phyloP scores from a whole-genome alignment of 1,140 invertebrate genomes.

The Arion vulgaris region DNA sequence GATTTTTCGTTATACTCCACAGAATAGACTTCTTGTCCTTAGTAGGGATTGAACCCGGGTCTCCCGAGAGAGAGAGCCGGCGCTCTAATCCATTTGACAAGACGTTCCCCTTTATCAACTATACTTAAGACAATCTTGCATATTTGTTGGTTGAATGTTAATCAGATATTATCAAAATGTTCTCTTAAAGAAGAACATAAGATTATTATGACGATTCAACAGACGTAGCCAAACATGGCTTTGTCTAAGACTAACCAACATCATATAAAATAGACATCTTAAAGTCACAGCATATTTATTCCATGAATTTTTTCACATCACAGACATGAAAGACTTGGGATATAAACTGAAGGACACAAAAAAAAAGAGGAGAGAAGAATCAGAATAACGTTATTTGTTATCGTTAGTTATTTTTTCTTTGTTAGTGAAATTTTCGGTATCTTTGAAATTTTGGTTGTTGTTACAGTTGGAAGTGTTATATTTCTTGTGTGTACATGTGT shows the following conservation, averaged over 20 bases:
- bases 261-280: not conserved
- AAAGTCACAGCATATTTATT: not conserved
- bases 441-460: slow-evolving; percentile 43
- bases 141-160: not conserved
- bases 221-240: no score
- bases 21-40: no score
- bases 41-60: no score
- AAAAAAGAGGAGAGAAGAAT: not conserved
- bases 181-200: no score
- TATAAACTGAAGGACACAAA: not conserved
- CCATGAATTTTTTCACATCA: no score
- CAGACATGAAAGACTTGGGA: not conserved
- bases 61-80: no score
- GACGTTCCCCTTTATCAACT: no score
- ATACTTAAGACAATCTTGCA: not conserved
- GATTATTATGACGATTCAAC: no score
- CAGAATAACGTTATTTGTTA: not conserved
- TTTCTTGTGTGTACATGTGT: slow-evolving; percentile 63
- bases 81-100: no score
- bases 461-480: slow-evolving; percentile 47
- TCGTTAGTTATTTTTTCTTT: slow-evolving; percentile 37
- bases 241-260: no score
- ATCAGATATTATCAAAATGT: no score
- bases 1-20: no score
- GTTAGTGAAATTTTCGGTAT: slow-evolving; percentile 44